phyloP scores from a whole-genome alignment of 2,797 vertebrate genomes.

The Champsocephalus gunnari region DNA sequence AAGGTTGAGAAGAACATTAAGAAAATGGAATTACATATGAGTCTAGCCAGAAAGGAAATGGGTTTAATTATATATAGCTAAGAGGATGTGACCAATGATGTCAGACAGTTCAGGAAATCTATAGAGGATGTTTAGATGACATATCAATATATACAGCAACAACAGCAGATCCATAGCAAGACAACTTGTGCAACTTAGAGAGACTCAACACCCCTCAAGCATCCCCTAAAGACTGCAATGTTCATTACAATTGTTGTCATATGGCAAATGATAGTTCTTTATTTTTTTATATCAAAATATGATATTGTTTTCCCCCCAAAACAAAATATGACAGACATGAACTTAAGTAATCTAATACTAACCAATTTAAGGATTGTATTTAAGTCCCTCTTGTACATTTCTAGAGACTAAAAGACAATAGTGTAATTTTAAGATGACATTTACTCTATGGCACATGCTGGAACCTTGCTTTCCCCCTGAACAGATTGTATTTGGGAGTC shows the following conservation, averaged over 20 bases:
- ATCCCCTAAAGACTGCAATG: background rate
- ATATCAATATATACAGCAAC: background rate
- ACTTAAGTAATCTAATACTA: too few relatives aligned
- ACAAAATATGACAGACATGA: too few relatives aligned
- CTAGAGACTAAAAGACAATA: background rate
- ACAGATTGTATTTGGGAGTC: slow-evolving; percentile 14
- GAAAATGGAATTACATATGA: slow-evolving; percentile 33
- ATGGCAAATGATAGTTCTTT: too few relatives aligned
- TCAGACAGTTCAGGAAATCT: too few relatives aligned
- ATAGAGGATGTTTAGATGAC: slow-evolving; percentile 1
- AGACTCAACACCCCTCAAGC: background rate
- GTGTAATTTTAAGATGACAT: background rate
- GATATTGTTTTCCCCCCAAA: too few relatives aligned
- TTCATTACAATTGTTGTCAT: background rate
- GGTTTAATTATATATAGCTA: background rate
- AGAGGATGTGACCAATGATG: too few relatives aligned
- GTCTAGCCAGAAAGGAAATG: slow-evolving; percentile 9
- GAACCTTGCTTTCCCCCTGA: slow-evolving; percentile 16
- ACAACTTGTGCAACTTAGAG: background rate
- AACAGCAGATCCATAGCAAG: background rate
- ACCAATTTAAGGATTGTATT: too few relatives aligned
- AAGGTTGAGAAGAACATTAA: slow-evolving; percentile 32
- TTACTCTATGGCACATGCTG: background rate
- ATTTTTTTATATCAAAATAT: too few relatives aligned
- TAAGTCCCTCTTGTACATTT: too few relatives aligned